Percentiles rank a stretch among this genome's conserved stretches.
These are phyloP conservation scores for Somateria mollissima DNA, from an alignment of 2,797 vertebrate species.

Conservation along the genomic window DNA sequence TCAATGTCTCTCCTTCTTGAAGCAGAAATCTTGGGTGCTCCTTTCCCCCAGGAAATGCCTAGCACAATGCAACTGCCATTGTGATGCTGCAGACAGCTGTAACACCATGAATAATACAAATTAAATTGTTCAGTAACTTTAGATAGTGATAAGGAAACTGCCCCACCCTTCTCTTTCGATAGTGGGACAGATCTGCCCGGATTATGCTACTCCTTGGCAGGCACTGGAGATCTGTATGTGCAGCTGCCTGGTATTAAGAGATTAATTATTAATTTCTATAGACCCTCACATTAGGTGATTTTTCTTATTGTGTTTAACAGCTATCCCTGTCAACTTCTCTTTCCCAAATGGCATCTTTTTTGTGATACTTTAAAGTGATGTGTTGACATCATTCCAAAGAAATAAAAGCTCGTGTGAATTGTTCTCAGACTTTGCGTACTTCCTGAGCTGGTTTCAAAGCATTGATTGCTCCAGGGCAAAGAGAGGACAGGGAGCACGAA, in stretches of 20 bases:
- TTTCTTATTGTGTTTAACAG: background rate
- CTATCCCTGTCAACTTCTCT: background rate
- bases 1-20: rapidly evolving
- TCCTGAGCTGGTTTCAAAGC: background rate
- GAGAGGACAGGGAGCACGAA: background rate
- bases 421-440: background rate
- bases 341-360: background rate
- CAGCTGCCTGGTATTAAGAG: background rate
- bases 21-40: background rate
- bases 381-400: background rate
- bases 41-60: background rate
- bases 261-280: slow-evolving; percentile 54
- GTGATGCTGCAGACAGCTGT: background rate
- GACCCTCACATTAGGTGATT: background rate
- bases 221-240: background rate
- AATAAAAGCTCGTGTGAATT: background rate
- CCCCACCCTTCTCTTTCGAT: background rate
- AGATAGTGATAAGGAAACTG: background rate
- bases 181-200: background rate
- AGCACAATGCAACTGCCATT: rapidly evolving
- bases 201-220: slow-evolving; percentile 34
- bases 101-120: background rate
- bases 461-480: background rate
- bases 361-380: background rate
- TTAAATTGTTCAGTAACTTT: background rate